A percentile compares a stretch with the other conserved stretches of the same genome.
Evolutionary conservation across 2,888 invertebrate species (phyloP).

Genomic region (Bombyx huttoni): DNA sequence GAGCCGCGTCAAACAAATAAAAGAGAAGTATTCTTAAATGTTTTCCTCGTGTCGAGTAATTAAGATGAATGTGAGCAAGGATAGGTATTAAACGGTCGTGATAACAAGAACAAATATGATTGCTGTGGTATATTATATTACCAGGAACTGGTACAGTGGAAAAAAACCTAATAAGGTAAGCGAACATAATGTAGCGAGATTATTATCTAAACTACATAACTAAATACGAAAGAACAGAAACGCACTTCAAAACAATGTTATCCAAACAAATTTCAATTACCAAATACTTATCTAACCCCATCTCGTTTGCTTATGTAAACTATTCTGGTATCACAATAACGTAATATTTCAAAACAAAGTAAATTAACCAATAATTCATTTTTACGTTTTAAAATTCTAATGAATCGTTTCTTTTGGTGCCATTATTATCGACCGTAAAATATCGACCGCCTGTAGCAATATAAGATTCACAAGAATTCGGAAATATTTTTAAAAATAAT

Average conservation of each 20-base stretch:
- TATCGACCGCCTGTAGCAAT: constrained; percentile 21
- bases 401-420: not conserved
- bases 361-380: not conserved
- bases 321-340: not conserved
- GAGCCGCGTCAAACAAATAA: constrained; percentile 47
- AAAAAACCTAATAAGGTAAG: constrained; percentile 13
- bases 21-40: constrained; percentile 23
- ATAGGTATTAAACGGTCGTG: not conserved
- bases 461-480: constrained; percentile 21
- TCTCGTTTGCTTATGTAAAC: not conserved
- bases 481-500: constrained; percentile 20
- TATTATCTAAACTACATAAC: constrained; percentile 20
- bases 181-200: constrained; percentile 19
- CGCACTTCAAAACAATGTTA: not conserved
- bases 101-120: constrained; percentile 2
- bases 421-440: constrained; percentile 14
- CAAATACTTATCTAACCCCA: not conserved
- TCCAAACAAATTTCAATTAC: not conserved
- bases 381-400: not conserved
- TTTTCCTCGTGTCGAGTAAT: constrained; percentile 33
- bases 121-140: not conserved
- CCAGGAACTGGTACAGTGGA: constrained; percentile 3
- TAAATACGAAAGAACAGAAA: constrained; percentile 20
- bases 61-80: constrained; percentile 26
- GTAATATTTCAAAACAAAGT: not conserved